phyloP scores from a whole-genome alignment of 2,113 vertebrate species.

The Ictidomys tridecemlineatus region DNA sequence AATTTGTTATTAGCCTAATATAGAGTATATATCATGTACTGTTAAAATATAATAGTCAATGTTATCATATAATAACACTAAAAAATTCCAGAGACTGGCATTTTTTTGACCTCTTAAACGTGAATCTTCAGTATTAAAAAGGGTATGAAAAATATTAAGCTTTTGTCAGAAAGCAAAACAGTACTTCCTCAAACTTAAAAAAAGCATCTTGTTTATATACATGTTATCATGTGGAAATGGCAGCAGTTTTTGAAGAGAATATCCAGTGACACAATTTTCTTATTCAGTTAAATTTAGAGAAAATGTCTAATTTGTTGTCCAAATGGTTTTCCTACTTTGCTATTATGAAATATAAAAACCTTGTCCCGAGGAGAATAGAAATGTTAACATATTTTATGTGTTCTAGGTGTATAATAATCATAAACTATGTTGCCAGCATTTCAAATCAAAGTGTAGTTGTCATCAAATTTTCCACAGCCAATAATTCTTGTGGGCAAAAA shows the following conservation, averaged over 20 bases:
- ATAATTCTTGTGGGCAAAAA: background rate
- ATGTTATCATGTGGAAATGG: background rate
- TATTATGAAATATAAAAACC: conserved; percentile 41
- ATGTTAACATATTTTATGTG: background rate
- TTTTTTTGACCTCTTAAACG: conserved; percentile 62
- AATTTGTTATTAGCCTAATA: conserved; percentile 80
- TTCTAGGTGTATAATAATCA: background rate
- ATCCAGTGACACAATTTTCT: background rate
- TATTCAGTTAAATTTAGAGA: conserved; percentile 1
- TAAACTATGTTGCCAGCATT: background rate
- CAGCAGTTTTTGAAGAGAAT: background rate
- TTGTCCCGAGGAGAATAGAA: background rate
- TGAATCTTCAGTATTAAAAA: conserved; percentile 56
- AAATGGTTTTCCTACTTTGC: conserved; percentile 19
- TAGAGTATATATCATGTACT: conserved; percentile 49
- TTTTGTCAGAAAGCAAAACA: conserved; percentile 36
- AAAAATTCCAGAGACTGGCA: conserved; percentile 14
- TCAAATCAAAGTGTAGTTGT: conserved; percentile 8
- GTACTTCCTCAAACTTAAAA: background rate
- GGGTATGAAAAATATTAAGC: conserved; percentile 34
- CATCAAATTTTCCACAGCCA: background rate
- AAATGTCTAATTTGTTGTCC: conserved; percentile 18
- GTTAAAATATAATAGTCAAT: conserved; percentile 71
- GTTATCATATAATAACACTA: conserved; percentile 43
- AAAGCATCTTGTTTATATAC: background rate